Base-by-base conservation (phyloP, 2,113 vertebrate species). In the Sigmodon hispidus region DNA sequence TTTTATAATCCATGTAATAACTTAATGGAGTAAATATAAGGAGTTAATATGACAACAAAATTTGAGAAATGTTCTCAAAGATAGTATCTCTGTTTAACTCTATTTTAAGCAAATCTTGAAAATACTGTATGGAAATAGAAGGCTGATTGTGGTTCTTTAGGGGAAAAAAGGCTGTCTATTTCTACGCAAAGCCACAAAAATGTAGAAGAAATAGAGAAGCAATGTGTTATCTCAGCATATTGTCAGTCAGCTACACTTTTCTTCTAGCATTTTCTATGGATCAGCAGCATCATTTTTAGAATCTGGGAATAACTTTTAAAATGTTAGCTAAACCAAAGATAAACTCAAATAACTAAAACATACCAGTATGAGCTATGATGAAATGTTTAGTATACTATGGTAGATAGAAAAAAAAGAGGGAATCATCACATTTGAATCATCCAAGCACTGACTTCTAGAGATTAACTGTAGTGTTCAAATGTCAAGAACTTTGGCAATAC, bases 201-300 rank as follows among this genome's bases (percentile, higher is more conserved):
- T 87, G 10, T 57, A 70, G 69, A 85, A 36, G 17, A 84, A 92
- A 81, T 24, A 95, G 36, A 94, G 43, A 97, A 87, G 36, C 61
- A 83, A 77, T 69, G 69, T 76, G 21, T 94, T 79, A 87, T 75
- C 48, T 96, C 86, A 96, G 90, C 75, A 96, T 40, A 95, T 67
- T 77, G 6, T 81, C 52, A 52, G 16, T 73, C 85, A 90, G 43
- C 88, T 90, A 90, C 29, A 61, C 73, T 93, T 92, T 86, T 79
- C 80, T 94, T 69, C 43, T 70, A 80, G 12, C 19, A 1, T 84
- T 95, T 89, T 94, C 50, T 86, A 24, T 90, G 29, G 16, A 91
- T 65, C 48, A 94, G 96, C 89, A 97, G 81, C 96, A 97, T 24
- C 89, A 55, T 94, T 96, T 92, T 79, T 96, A 94, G 29, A 36